Evolutionary conservation across 2,888 invertebrate genomes (phyloP), one percentile per base, ranked within the genome.

Genomic region (Apoda limacodes): DNA sequence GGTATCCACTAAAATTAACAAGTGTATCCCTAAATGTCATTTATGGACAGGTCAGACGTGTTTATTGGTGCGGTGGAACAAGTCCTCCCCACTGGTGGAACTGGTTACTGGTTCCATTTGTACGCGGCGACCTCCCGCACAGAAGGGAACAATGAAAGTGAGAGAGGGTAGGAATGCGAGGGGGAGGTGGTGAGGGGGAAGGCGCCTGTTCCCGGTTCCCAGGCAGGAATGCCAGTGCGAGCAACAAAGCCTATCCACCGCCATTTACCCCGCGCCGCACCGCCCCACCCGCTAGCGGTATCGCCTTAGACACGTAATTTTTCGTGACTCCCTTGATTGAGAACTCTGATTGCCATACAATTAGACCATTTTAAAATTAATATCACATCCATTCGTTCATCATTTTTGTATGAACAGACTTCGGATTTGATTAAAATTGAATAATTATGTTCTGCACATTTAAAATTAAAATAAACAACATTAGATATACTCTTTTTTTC

Each of bases 211-310:
- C 76, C 75, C 72, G 67, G 75, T 75, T 75, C 76, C 76, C 78
- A 78, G 74, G 75, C 75, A 71, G 78, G 78, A 78, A 78, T 78
- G 74, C 74, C 72, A 74, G 69, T 63, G 61, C 68, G 63, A 75
- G 67, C 71, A 75, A 76, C 78, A 74, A 75, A 76, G 78, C 69
- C 74, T 74, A 58, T 65, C 55, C 63, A 69, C 74, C 71, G 68
- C 65, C 75, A 72, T 74, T 72, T 74, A 72, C 68, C 72, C 71
- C 69, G 56, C 69, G 33, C 40, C 46, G 56, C 69, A 32, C 40
- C 45, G 41, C 49, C 52, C 37, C 52, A 49, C 45, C 50, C 52
- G 42, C 55, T 56, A 57, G 56, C 60, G 58, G 60, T 60, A 55
- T 57, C 55, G 50, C 52, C 57, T 55, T 59, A 55, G 55, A 64